Conservation (phyloP, 2,888 invertebrate species). For the Dendrolimus pini region DNA sequence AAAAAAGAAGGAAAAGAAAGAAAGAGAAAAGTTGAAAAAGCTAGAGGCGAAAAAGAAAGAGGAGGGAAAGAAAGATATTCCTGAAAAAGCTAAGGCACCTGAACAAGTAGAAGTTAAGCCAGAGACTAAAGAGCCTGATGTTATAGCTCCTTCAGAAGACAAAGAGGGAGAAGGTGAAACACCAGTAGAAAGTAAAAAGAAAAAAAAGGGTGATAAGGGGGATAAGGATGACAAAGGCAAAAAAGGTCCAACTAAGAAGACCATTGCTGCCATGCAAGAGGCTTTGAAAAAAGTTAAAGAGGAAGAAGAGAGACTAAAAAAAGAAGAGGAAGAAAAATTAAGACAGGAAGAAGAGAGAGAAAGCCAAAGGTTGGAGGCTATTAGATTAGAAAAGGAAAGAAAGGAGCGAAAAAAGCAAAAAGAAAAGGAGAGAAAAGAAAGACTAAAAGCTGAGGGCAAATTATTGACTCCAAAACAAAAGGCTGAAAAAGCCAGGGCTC, state of each 20-base stretch:
- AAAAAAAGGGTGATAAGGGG: slow-evolving; percentile 59
- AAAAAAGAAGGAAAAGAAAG: slow-evolving; percentile 93
- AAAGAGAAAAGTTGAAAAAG: slow-evolving; percentile 86
- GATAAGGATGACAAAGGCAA: slow-evolving; percentile 77
- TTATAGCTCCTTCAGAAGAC: slow-evolving; percentile 48
- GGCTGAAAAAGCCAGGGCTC: slow-evolving; percentile 91
- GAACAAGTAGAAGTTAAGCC: slow-evolving; percentile 34
- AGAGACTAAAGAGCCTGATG: slow-evolving; percentile 51
- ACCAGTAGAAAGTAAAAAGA: slow-evolving; percentile 59
- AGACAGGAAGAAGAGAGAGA: slow-evolving; percentile 85
- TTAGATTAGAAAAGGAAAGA: slow-evolving; percentile 88
- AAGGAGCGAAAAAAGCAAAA: slow-evolving; percentile 93
- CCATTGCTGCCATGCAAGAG: slow-evolving; percentile 95
- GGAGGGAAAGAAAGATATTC: slow-evolving; percentile 43
- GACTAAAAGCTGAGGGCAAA: slow-evolving; percentile 97
- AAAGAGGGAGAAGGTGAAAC: slow-evolving; percentile 48
- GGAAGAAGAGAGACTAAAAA: slow-evolving; percentile 86
- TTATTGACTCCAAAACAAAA: slow-evolving; percentile 95
- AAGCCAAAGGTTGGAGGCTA: slow-evolving; percentile 82
- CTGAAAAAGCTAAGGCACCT: slow-evolving; percentile 33
- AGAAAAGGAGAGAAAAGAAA: slow-evolving; percentile 94
- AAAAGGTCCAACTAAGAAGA: slow-evolving; percentile 88
- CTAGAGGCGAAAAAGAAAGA: slow-evolving; percentile 80
- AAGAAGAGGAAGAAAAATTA: slow-evolving; percentile 89
- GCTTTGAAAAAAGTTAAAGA: slow-evolving; percentile 91